A percentile compares a stretch with the other conserved stretches of the same genome.
phyloP scores from a whole-genome alignment of 2,888 invertebrate genomes.

The Scaptomyza cyrtandrae region DNA sequence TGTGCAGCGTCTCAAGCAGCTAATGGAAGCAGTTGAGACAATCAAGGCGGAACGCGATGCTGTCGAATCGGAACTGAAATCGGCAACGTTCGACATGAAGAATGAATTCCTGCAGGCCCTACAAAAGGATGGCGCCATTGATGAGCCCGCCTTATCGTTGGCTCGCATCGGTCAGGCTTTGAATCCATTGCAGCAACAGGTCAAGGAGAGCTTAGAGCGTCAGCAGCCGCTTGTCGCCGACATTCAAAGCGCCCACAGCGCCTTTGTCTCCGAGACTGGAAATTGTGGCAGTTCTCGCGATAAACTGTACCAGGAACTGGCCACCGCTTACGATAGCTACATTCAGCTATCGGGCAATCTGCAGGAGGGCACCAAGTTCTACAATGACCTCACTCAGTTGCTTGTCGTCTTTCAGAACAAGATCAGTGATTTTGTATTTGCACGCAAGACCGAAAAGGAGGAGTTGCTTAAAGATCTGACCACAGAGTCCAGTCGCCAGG shows the following conservation, averaged over 20 bases:
- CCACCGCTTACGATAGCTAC: slow-evolving; percentile 96
- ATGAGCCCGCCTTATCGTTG: slow-evolving; percentile 90
- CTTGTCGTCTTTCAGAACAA: slow-evolving; percentile 98
- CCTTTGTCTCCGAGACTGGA: slow-evolving; percentile 87
- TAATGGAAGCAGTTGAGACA: slow-evolving; percentile 93
- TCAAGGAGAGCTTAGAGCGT: slow-evolving; percentile 89
- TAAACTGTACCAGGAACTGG: slow-evolving; percentile 92
- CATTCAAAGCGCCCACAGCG: slow-evolving; percentile 86
- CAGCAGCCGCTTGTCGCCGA: slow-evolving; percentile 89
- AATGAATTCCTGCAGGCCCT: slow-evolving; percentile 91
- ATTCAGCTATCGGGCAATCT: slow-evolving; percentile 95
- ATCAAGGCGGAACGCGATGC: slow-evolving; percentile 95
- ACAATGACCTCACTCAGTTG: slow-evolving; percentile 96
- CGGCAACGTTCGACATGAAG: slow-evolving; percentile 92
- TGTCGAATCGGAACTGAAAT: slow-evolving; percentile 94
- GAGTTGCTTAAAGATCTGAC: slow-evolving; percentile 97
- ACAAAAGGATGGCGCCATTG: slow-evolving; percentile 90
- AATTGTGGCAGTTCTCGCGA: slow-evolving; percentile 89
- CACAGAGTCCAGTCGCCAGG: slow-evolving; percentile 89
- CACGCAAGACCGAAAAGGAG: slow-evolving; percentile 99
- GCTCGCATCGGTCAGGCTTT: slow-evolving; percentile 90
- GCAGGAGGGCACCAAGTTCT: slow-evolving; percentile 98
- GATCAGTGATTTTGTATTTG: slow-evolving; percentile 98
- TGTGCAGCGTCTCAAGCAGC: slow-evolving; percentile 88
- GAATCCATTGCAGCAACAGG: slow-evolving; percentile 91